Evolutionary conservation across 2,888 invertebrate genomes (phyloP), one percentile per base, ranked within the genome.

Genomic region (Timandra comae): DNA sequence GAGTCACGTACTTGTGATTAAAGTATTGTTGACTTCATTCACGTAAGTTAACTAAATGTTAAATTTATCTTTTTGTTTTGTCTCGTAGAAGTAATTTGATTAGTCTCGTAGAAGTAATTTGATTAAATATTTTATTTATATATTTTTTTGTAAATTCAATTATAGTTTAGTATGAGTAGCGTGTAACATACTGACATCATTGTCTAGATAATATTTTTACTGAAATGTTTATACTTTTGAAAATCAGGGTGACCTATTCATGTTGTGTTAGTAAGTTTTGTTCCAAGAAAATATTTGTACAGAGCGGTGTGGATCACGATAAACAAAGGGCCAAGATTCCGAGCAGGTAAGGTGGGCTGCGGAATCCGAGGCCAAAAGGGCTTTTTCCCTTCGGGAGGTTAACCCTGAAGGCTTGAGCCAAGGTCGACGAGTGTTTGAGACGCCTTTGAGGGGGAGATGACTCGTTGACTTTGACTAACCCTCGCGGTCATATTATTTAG

Each of bases 381-480:
- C 66, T 63, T 66, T 70, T 67, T 69, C 61, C 65, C 66, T 58
- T 65, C 63, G 63, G 66, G 70, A 71, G 63, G 71, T 70, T 74
- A 69, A 73, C 69, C 71, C 70, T 69, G 71, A 68, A 63, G 65
- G 57, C 52, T 48, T 61, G 63, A 46, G 42, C 62, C 69, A 75
- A 76, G 76, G 76, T 74, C 74, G 67, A 64, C 73, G 57, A 56
- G 70, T 67, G 67, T 64, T 64, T 57, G 63, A 63, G 63, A 57
- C 63, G 75, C 63, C 69, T 71, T 68, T 67, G 69, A 63, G 59
- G 67, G 63, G 64, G 61, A 69, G 66, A 69, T 65, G 71, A 69
- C 72, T 71, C 66, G 63, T 58, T 74, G 76, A 75, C 76, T 73
- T 76, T 76, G 71, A 63, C 60, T 63, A 68, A 75, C 66, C 74